Conservation (phyloP, 2,797 vertebrate genomes). For the Smutsia gigantea region DNA sequence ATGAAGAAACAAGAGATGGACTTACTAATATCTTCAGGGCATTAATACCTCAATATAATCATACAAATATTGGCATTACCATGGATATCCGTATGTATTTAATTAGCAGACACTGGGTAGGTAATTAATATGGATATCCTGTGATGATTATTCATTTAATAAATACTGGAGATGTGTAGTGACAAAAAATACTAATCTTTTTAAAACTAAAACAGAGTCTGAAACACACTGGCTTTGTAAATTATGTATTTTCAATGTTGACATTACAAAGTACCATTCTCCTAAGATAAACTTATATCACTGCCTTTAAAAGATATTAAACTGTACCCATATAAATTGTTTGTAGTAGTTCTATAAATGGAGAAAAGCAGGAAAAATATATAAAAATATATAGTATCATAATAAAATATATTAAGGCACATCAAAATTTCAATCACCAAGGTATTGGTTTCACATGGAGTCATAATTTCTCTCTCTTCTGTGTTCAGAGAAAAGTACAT, state of each 20-base stretch:
- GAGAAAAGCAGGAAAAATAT: constrained; percentile 39
- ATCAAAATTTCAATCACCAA: constrained; percentile 69
- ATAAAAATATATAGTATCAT: constrained; percentile 45
- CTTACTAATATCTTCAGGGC: background rate
- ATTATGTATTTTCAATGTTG: background rate
- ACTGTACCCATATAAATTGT: constrained; percentile 9
- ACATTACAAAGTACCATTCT: background rate
- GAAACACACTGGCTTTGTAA: constrained; percentile 48
- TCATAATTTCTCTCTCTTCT: constrained; percentile 80
- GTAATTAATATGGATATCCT: background rate
- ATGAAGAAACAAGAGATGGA: background rate
- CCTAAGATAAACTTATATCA: constrained; percentile 57
- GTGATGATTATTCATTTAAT: background rate
- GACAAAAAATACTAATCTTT: constrained; percentile 33
- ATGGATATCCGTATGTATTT: background rate
- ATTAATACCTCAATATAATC: background rate
- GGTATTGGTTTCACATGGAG: constrained; percentile 73
- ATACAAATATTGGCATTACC: background rate
- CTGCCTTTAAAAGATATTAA: constrained; percentile 67
- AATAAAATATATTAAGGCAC: constrained; percentile 78
- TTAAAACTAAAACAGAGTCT: background rate
- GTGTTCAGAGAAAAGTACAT: constrained; percentile 74
- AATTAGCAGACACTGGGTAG: background rate
- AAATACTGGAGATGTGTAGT: background rate
- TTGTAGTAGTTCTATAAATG: constrained; percentile 57